Evolutionary conservation across 92 coral and sea anemone species (phyloP).

Genomic region (Parazoanthus swiftii): DNA sequence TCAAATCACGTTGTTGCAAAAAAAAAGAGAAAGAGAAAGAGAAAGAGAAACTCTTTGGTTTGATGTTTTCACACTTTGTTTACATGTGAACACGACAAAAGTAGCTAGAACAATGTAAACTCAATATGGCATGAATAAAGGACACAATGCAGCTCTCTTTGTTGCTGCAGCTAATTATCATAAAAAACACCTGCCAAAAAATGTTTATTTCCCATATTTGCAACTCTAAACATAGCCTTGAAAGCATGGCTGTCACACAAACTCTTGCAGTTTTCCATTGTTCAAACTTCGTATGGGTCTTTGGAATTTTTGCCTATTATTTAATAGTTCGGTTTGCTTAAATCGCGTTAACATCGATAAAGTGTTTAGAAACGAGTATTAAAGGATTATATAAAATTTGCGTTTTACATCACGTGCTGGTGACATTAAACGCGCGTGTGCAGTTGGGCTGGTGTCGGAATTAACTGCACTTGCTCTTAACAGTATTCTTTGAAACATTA

Average conservation of each 20-base stretch:
- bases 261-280: constrained; percentile 29
- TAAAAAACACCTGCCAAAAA: constrained; percentile 70
- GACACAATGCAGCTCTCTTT: constrained; percentile 29
- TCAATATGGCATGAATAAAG: constrained; percentile 13
- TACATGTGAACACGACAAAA: neutral
- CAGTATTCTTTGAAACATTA: neutral
- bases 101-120: constrained; percentile 1
- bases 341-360: constrained; percentile 32
- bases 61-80: neutral
- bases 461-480: neutral
- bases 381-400: constrained; percentile 7
- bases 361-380: constrained; percentile 18
- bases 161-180: constrained; percentile 64
- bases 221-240: constrained; percentile 61
- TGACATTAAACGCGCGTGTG: neutral
- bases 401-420: neutral
- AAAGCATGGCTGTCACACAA: constrained; percentile 38
- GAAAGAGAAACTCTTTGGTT: neutral
- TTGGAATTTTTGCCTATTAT: constrained; percentile 12
- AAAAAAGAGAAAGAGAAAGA: neutral
- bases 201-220: constrained; percentile 76
- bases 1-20: constrained; percentile 16
- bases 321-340: constrained; percentile 36
- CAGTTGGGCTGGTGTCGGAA: neutral
- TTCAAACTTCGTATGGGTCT: constrained; percentile 17